Evolutionary conservation across 2,113 vertebrate genomes (phyloP).

Genomic region (Calypte anna): DNA sequence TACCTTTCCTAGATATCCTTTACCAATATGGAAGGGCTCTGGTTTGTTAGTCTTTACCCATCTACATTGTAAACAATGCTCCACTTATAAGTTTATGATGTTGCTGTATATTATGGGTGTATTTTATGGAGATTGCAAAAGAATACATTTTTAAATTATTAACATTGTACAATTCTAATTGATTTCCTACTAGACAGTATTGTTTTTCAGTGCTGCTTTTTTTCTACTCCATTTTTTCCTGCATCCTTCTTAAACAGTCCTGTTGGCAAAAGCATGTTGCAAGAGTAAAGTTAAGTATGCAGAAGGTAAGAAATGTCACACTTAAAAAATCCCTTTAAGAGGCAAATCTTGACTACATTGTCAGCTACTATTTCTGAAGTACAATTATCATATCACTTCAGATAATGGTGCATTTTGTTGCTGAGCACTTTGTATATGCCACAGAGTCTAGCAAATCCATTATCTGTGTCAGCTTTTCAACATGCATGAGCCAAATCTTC

Average conservation of each 20-base stretch:
- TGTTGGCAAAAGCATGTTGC: not conserved
- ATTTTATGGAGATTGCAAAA: slow-evolving; percentile 3
- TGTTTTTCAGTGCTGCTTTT: not conserved
- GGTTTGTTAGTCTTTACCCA: not conserved
- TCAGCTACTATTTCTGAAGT: slow-evolving; percentile 21
- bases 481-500: not conserved
- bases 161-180: not conserved
- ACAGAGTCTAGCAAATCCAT: not conserved
- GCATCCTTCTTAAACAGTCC: not conserved
- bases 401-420: slow-evolving; percentile 16
- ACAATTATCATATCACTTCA: slow-evolving; percentile 22
- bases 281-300: not conserved
- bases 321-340: not conserved
- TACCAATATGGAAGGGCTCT: not conserved
- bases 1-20: not conserved
- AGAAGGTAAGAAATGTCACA: slow-evolving; percentile 14
- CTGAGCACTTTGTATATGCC: not conserved
- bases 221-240: not conserved
- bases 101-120: not conserved
- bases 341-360: not conserved
- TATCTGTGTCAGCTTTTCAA: not conserved
- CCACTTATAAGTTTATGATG: not conserved
- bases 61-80: not conserved
- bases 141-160: not conserved
- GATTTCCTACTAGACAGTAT: not conserved